Evolutionary conservation across 2,113 vertebrate genomes (phyloP).

Genomic region (Strigops habroptila): DNA sequence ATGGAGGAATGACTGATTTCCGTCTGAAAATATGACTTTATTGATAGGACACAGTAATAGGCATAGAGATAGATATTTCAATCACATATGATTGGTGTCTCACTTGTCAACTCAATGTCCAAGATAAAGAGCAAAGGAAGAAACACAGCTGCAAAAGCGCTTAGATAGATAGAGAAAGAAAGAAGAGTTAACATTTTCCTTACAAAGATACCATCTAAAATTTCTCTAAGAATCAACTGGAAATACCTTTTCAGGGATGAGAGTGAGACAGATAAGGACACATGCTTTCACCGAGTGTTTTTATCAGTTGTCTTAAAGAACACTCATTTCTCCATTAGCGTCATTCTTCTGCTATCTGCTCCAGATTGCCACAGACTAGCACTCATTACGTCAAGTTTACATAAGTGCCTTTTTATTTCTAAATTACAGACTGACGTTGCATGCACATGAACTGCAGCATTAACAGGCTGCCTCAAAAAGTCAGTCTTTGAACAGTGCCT

Average conservation of each 20-base stretch:
- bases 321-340: neutral
- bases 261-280: neutral
- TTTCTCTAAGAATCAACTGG: neutral
- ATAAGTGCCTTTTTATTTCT: neutral
- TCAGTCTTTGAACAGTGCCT: neutral
- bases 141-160: neutral
- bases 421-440: neutral
- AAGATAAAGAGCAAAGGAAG: neutral
- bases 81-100: conserved; percentile 18
- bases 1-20: neutral
- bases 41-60: conserved; percentile 10
- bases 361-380: neutral
- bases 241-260: neutral
- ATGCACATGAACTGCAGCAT: neutral
- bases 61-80: neutral
- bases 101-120: neutral
- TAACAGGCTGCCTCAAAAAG: neutral
- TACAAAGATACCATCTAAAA: conserved; percentile 16
- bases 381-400: neutral
- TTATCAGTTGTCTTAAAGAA: conserved; percentile 16
- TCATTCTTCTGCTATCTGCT: conserved; percentile 32
- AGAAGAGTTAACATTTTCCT: neutral
- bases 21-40: neutral
- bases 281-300: neutral
- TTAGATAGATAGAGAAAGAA: conserved; percentile 7